Base-by-base conservation (phyloP, 2,113 vertebrate species). In the Phalacrocorax brasilianus region DNA sequence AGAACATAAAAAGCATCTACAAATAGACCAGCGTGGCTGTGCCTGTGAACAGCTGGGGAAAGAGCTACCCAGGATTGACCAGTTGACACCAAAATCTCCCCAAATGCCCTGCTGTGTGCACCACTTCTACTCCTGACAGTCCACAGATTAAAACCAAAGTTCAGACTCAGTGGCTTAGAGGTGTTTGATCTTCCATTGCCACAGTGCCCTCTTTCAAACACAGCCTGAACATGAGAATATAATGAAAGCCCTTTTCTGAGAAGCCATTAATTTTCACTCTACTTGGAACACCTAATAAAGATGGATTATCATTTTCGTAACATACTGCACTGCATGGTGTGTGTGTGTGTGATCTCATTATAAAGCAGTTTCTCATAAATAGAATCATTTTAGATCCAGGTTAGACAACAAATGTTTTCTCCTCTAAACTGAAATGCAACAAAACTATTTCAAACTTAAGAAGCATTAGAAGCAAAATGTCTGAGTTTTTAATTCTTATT, bases 221-320 rank as follows among this genome's bases (percentile, higher is more conserved):
- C 0, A 0, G 53, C 27, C 22, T 59, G n/a, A 73, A 24, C 9
- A 23, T 2, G 5, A 33, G 24, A 91, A 18, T 10, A 63, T 16
- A 24, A 9, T 1, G 9, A 81, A 75, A 9, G 19, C 2, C 11
- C 8, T 52, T 74, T 73, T 38, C 38, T 42, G 49, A 77, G 23
- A 53, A 84, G 68, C 22, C 26, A 16, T 15, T 50, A 9, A 14
- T 56, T 93, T 59, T 78, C 47, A 35, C 24, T 70, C 30, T 23
- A 7, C 27, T 35, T n/a, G 38, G 40, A 88, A 78, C 5, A 23
- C 24, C 32, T n/a, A 68, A 67, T 23, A 79, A 83, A 78, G 88
- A 72, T 3, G 7, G 19, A 76, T 70, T 83, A 49, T 9, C 14
- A 18, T 6, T 82, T 63, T 13, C 38, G 14, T 26, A 67, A 72